Conservation (phyloP, 2,888 invertebrate species). For the Caenorhabditis drosophilae region DNA sequence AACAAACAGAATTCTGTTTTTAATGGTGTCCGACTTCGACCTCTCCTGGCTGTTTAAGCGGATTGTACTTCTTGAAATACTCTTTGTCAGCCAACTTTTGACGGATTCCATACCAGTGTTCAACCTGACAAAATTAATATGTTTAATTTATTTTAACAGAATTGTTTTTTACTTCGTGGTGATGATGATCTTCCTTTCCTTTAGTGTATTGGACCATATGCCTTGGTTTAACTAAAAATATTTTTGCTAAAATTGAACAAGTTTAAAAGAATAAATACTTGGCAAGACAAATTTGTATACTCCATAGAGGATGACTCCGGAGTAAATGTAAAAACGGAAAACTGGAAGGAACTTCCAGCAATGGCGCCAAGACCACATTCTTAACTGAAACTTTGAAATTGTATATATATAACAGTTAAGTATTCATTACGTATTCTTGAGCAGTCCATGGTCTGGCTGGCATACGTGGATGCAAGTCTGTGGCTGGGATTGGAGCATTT, state of each 20-base stretch:
- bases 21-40: constrained; percentile 61
- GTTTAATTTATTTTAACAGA: neutral
- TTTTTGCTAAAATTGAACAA: neutral
- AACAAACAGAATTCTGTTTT: constrained; percentile 26
- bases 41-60: constrained; percentile 60
- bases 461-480: constrained; percentile 63
- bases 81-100: constrained; percentile 63
- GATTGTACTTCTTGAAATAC: constrained; percentile 66
- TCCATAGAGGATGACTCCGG: constrained; percentile 63
- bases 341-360: constrained; percentile 65
- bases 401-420: neutral
- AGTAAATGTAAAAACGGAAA: constrained; percentile 65
- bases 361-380: constrained; percentile 66
- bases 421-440: constrained; percentile 57
- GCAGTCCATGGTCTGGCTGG: constrained; percentile 63
- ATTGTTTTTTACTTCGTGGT: constrained; percentile 52
- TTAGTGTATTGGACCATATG: constrained; percentile 61
- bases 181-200: constrained; percentile 64
- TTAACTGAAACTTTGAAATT: constrained; percentile 42
- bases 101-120: constrained; percentile 66
- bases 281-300: constrained; percentile 65
- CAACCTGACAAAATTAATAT: constrained; percentile 44
- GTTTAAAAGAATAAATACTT: constrained; percentile 27
- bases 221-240: constrained; percentile 61
- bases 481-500: constrained; percentile 58